Evolutionary conservation across 1,140 invertebrate genomes (phyloP).

Genomic region (Rhagoletis pomonella): DNA sequence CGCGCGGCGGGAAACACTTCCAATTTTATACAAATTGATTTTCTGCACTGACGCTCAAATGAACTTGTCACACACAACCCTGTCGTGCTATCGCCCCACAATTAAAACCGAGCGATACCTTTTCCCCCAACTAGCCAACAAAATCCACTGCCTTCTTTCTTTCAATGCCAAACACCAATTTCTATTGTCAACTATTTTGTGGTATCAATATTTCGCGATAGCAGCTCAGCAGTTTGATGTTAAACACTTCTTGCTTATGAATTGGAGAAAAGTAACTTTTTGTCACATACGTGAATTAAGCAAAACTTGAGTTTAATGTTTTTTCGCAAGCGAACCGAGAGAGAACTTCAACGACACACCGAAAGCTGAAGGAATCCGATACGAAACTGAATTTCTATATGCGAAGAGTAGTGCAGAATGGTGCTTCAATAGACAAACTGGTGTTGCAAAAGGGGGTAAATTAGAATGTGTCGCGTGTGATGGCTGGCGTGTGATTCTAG

Average conservation of each 20-base stretch:
- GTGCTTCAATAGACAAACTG: neutral
- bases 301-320: neutral
- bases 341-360: conserved; percentile 11
- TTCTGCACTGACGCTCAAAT: neutral
- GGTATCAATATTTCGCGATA: too few species aligned
- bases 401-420: conserved; percentile 30
- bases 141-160: neutral
- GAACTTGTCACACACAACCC: neutral
- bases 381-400: conserved; percentile 28
- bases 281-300: neutral
- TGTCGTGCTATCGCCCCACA: neutral
- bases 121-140: neutral
- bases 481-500: neutral
- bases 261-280: conserved; percentile 6
- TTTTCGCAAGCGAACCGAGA: conserved; percentile 30
- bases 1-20: neutral
- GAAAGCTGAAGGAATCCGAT: conserved; percentile 48
- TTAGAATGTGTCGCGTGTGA: neutral
- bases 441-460: neutral
- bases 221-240: too few species aligned
- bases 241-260: neutral
- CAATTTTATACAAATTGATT: conserved; percentile 13
- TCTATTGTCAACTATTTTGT: neutral
- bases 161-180: too few species aligned
- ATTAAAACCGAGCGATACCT: neutral